Conservation (phyloP, 1,140 invertebrate genomes). For the Aphelenchoides avenae region DNA sequence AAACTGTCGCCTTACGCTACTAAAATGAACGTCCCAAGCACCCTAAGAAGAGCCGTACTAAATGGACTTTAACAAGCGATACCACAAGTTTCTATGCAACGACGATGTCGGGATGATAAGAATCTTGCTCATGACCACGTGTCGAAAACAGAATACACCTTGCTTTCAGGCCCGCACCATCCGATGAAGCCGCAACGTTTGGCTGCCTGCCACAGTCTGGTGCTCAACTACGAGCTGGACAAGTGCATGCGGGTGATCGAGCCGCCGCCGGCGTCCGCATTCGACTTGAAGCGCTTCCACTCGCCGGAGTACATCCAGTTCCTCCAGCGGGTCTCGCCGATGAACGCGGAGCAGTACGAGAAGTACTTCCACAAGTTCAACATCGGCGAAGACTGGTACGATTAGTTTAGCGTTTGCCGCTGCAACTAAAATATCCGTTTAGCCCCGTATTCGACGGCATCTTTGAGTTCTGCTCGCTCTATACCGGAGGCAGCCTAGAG, state of each 20-base stretch:
- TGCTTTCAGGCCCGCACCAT: constrained; percentile 20
- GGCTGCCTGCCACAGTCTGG: constrained; percentile 43
- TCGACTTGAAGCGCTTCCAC: constrained; percentile 96
- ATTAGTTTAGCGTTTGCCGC: background rate
- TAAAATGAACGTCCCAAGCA: too few relatives aligned
- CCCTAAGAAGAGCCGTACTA: too few relatives aligned
- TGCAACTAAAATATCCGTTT: constrained; percentile 11
- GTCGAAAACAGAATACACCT: too few relatives aligned
- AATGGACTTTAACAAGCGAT: too few relatives aligned
- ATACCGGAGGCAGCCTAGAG: constrained; percentile 84
- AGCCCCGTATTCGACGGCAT: constrained; percentile 92
- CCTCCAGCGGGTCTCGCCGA: constrained; percentile 85
- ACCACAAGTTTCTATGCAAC: too few relatives aligned
- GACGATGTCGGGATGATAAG: too few relatives aligned
- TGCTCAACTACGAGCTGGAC: constrained; percentile 41
- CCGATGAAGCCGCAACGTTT: constrained; percentile 45
- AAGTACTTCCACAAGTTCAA: constrained; percentile 89
- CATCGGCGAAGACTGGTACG: constrained; percentile 90
- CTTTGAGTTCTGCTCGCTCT: constrained; percentile 97
- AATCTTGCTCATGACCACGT: too few relatives aligned
- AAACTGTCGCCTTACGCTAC: too few relatives aligned
- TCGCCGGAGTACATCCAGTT: constrained; percentile 96
- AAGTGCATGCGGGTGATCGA: constrained; percentile 38
- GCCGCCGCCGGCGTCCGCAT: constrained; percentile 71
- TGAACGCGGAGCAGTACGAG: constrained; percentile 88